These are phyloP conservation scores for mouse (Mus musculus) DNA, from an alignment of 2,113 vertebrate genomes.

Conservation along the genomic window DNA sequence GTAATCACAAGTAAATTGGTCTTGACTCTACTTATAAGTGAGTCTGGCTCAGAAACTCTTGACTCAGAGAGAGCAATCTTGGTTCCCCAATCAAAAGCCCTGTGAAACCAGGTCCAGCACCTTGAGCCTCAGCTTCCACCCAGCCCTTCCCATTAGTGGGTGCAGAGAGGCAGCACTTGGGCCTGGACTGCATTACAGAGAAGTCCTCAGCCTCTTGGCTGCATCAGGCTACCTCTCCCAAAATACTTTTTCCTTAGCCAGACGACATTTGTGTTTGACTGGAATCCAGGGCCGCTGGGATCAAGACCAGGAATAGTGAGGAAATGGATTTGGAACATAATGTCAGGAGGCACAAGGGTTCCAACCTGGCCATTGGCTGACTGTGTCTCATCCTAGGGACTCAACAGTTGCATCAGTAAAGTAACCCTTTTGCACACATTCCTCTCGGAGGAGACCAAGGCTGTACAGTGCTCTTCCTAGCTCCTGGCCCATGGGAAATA, in stretches of 20 bases:
- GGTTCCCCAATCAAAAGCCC: neutral
- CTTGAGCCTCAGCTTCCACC: neutral
- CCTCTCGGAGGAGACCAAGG: neutral
- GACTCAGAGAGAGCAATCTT: neutral
- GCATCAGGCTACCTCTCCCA: neutral
- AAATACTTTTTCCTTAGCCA: neutral
- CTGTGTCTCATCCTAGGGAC: neutral
- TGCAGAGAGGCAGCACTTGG: neutral
- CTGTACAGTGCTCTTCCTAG: neutral
- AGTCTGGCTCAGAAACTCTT: neutral
- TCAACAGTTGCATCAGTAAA: neutral
- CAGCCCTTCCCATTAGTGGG: neutral
- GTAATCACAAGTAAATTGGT: neutral
- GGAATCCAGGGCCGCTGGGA: neutral
- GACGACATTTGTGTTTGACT: neutral
- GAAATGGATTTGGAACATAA: too few relatives aligned
- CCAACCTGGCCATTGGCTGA: neutral
- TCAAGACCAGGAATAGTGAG: neutral
- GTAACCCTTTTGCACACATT: neutral
- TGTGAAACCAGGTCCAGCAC: neutral
- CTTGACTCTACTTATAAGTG: neutral
- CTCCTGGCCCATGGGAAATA: neutral
- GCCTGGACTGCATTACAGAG: neutral
- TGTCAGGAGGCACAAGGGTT: neutral
- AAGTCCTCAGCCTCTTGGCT: neutral